Percentiles rank a stretch among this genome's conserved stretches.
These are phyloP conservation scores for Ctenochaetus hawaiiensis DNA, from an alignment of 2,797 vertebrate species.

Conservation along the genomic window DNA sequence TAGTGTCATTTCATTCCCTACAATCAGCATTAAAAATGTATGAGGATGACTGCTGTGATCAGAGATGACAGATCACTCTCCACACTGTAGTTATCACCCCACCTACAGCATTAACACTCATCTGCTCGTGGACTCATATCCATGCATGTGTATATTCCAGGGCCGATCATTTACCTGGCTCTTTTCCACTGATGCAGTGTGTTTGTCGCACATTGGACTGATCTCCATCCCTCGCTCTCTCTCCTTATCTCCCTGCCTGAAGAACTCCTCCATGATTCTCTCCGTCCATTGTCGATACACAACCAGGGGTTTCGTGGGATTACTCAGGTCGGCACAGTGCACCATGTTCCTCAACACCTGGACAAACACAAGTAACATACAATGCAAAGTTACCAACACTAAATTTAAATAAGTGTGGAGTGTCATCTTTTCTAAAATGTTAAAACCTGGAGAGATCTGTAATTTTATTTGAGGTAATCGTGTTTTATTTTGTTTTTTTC, in stretches of 20 bases:
- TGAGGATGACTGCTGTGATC: constrained; percentile 60
- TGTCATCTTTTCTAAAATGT: neutral
- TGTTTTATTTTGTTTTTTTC: too few relatives aligned
- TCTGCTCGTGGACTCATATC: constrained; percentile 29
- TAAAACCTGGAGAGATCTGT: too few relatives aligned
- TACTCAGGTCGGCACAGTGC: constrained; percentile 96
- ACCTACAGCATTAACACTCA: constrained; percentile 49
- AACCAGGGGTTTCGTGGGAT: constrained; percentile 94
- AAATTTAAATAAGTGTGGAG: neutral
- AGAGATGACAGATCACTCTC: constrained; percentile 60
- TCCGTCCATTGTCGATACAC: constrained; percentile 96
- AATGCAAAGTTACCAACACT: neutral
- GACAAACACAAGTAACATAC: constrained; percentile 21
- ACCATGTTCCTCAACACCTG: constrained; percentile 93
- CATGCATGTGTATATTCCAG: constrained; percentile 4
- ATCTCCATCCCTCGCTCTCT: constrained; percentile 95
- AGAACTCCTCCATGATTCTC: constrained; percentile 97
- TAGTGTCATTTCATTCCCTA: constrained; percentile 48
- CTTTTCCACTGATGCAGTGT: constrained; percentile 95
- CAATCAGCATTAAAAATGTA: constrained; percentile 74
- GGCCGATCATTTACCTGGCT: constrained; percentile 88
- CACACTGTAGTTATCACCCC: constrained; percentile 47
- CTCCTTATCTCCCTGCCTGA: constrained; percentile 94
- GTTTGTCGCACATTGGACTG: constrained; percentile 97
- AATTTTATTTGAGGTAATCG: too few relatives aligned